Base-by-base conservation (phyloP, 2,888 invertebrate species). In the Brachylomia viminalis region DNA sequence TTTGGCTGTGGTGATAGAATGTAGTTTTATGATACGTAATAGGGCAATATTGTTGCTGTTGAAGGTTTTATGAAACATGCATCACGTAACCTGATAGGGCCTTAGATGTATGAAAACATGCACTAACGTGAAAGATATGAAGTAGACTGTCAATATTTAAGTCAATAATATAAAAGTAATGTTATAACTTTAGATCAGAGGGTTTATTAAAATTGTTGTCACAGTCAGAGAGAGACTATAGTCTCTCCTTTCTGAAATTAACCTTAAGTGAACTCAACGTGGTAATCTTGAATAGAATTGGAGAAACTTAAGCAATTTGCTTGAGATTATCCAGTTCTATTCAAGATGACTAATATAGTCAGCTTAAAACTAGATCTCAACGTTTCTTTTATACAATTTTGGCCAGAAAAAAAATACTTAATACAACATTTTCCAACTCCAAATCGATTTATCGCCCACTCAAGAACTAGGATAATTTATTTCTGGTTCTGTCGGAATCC, bases 401-500 rank as follows among this genome's bases (percentile, higher is more conserved):
- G 0, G 23, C 27, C 7, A 33, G 33, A 33, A 70, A 79, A 70
- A 61, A 45, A 61, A 45, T 42, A n/a, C 38, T 61, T 47, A 71
- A 52, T 30, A 47, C 52, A 65, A 59, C 62, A 62, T 47, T 54
- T 62, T n/a, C 33, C 5, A 65, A 74, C 42, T 27, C 33, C 42
- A 75, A 83, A 84, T 69, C 56, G 30, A 72, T 83, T 76, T 49
- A 72, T 38, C 64, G 17, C 38, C 65, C 78, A 82, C 74, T 77
- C 52, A 78, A 77, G 11, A 66, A 68, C 54, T 69, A 62, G 20
- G 47, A 67, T 77, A 79, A 66, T 80, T 83, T 86, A 77, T 87
- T 76, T 76, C 45, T 52, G 56, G 65, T 83, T 68, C 58, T 75
- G 68, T 67, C 23, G 69, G 77, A 77, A 84, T 78, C 82, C 77